phyloP scores from a whole-genome alignment of 2,113 vertebrate species.

The Pungitius pungitius region DNA sequence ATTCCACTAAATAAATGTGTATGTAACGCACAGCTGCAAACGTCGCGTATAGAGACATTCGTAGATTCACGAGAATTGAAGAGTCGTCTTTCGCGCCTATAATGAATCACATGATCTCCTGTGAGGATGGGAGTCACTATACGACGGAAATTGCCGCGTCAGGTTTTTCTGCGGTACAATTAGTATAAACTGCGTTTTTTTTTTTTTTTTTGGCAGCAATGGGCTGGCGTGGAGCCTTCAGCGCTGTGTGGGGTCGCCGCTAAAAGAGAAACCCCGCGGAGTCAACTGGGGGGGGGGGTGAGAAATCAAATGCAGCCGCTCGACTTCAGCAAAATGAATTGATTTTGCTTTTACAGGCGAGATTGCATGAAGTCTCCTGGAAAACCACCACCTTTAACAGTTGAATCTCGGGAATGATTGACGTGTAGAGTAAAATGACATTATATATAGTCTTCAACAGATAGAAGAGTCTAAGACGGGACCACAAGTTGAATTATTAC shows the following conservation, averaged over 20 bases:
- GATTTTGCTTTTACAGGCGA: constrained; percentile 9
- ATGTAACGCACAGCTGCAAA: background rate
- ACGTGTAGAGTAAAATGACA: background rate
- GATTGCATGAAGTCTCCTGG: background rate
- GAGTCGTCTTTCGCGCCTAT: background rate
- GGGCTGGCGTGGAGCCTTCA: constrained; percentile 43
- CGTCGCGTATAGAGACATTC: background rate
- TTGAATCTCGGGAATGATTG: background rate
- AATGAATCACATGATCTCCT: background rate
- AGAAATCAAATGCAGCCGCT: constrained; percentile 18
- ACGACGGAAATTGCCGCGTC: constrained; percentile 53
- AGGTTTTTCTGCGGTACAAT: constrained; percentile 55
- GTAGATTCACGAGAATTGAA: too few species aligned
- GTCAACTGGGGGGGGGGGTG: constrained; percentile 5
- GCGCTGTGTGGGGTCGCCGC: constrained; percentile 62
- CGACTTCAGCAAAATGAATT: constrained; percentile 9
- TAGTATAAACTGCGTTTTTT: constrained; percentile 51
- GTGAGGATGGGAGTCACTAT: too few species aligned
- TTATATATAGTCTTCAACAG: background rate
- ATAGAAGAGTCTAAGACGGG: too few species aligned
- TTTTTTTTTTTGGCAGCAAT: constrained; percentile 44
- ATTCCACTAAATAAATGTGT: background rate
- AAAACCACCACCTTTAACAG: background rate
- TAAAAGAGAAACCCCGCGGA: constrained; percentile 40
- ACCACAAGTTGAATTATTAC: too few species aligned